Evolutionary conservation across 2,797 vertebrate genomes (phyloP).

Genomic region (Tadarida brasiliensis): DNA sequence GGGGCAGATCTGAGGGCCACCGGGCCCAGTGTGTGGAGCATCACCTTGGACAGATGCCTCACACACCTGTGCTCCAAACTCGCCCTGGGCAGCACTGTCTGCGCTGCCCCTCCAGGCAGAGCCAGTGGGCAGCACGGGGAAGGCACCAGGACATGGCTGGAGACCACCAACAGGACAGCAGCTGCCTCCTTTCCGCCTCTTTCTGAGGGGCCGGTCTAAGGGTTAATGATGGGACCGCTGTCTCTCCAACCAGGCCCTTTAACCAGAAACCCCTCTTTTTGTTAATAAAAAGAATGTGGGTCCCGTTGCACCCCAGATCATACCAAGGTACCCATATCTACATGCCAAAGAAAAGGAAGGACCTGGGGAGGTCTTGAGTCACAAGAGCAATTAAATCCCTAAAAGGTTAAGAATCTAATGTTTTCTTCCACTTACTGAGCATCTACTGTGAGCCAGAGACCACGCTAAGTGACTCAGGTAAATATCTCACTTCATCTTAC

Average conservation of each 20-base stretch:
- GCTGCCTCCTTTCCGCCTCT: not conserved
- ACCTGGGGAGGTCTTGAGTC: not conserved
- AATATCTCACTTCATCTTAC: not conserved
- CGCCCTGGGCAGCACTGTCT: not conserved
- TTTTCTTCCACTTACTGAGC: not conserved
- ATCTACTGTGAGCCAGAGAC: not conserved
- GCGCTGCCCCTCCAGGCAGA: not conserved
- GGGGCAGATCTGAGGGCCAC: not conserved
- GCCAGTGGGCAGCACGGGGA: not conserved
- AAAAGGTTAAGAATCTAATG: not conserved
- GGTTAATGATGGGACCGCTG: not conserved
- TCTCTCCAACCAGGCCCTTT: not conserved
- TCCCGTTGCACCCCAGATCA: not conserved
- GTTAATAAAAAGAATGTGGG: not conserved
- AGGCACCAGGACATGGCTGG: not conserved
- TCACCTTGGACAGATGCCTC: not conserved
- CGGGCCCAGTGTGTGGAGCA: rapidly evolving
- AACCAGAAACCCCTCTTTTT: not conserved
- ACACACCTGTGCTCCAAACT: not conserved
- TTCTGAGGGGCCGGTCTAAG: not conserved
- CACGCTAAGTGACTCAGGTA: not conserved
- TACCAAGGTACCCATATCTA: not conserved
- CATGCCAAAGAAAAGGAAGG: not conserved
- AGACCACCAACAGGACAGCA: not conserved
- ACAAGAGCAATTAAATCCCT: not conserved